Evolutionary conservation across 1,140 invertebrate genomes (phyloP).

Genomic region (Hylyphantes graminicola): DNA sequence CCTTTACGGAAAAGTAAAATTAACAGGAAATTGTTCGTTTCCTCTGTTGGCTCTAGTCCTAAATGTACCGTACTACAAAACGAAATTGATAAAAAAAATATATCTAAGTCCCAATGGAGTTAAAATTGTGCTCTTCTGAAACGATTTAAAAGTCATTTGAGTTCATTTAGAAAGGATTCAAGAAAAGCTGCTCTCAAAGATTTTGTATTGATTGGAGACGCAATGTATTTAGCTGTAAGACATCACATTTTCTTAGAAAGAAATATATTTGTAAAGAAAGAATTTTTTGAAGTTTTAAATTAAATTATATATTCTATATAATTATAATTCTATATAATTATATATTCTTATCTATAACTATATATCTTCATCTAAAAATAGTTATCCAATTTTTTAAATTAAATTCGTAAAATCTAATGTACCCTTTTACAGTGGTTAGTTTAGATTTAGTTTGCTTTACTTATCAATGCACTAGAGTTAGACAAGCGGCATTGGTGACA

Average conservation of each 20-base stretch:
- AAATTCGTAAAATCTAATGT: no score
- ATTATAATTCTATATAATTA: neutral
- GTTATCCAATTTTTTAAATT: no score
- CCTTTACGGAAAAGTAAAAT: slow-evolving; percentile 23
- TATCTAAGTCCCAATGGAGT: slow-evolving; percentile 5
- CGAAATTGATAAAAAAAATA: slow-evolving; percentile 4
- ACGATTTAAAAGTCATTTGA: slow-evolving; percentile 45
- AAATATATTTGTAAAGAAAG: neutral
- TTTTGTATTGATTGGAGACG: slow-evolving; percentile 24
- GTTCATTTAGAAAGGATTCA: slow-evolving; percentile 16
- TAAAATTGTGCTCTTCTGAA: neutral
- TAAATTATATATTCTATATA: neutral
- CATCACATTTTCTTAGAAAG: slow-evolving; percentile 1
- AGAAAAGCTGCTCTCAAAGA: neutral
- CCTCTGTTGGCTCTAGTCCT: slow-evolving; percentile 14
- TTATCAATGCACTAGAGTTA: no score
- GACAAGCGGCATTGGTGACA: no score
- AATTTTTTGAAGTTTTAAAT: neutral
- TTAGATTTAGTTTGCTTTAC: no score
- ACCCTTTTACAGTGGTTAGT: no score
- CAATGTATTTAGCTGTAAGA: slow-evolving; percentile 1
- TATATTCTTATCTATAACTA: neutral
- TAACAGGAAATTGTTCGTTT: slow-evolving; percentile 13
- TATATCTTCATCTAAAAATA: no score
- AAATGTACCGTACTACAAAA: slow-evolving; percentile 8